A percentile compares a stretch with the other conserved stretches of the same genome.
Conservation (phyloP, 2,113 vertebrate genomes). For the Pluvialis apricaria region DNA sequence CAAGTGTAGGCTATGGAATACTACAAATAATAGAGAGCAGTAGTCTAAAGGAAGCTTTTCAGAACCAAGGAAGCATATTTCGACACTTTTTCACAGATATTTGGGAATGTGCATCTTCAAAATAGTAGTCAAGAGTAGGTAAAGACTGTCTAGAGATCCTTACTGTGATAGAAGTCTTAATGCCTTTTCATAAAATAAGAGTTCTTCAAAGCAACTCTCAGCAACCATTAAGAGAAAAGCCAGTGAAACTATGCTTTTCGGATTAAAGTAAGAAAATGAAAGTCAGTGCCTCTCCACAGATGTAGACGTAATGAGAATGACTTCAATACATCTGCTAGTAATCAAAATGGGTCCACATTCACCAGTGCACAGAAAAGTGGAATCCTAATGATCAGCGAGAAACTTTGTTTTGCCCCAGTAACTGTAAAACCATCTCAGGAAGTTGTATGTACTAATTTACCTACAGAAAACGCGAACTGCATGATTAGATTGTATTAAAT, state of each 20-base stretch:
- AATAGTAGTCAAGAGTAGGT: not conserved
- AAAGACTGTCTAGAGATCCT: not conserved
- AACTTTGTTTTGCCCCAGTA: not conserved
- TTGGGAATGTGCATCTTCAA: not conserved
- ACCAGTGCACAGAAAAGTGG: not conserved
- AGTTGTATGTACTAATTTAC: not conserved
- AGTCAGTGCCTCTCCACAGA: not conserved
- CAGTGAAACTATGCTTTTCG: not conserved
- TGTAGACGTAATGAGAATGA: not conserved
- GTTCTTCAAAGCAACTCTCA: slow-evolving; percentile 12
- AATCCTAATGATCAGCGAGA: not conserved
- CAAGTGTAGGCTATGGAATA: slow-evolving; percentile 23
- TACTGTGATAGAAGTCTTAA: not conserved
- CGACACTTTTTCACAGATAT: not conserved
- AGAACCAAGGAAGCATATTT: not conserved
- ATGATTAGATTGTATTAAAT: not conserved
- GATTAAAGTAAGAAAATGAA: slow-evolving; percentile 21
- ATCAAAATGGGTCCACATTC: not conserved
- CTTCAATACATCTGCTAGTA: not conserved
- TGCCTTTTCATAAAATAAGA: slow-evolving; percentile 1
- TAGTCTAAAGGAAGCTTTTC: not conserved
- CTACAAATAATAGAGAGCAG: slow-evolving; percentile 2
- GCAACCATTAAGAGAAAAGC: slow-evolving; percentile 8
- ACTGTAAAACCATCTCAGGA: not conserved
- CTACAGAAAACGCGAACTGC: not conserved